Percentiles rank a stretch among this genome's conserved stretches.
Conservation (phyloP, 2,797 vertebrate species). For the Paguma larvata region DNA sequence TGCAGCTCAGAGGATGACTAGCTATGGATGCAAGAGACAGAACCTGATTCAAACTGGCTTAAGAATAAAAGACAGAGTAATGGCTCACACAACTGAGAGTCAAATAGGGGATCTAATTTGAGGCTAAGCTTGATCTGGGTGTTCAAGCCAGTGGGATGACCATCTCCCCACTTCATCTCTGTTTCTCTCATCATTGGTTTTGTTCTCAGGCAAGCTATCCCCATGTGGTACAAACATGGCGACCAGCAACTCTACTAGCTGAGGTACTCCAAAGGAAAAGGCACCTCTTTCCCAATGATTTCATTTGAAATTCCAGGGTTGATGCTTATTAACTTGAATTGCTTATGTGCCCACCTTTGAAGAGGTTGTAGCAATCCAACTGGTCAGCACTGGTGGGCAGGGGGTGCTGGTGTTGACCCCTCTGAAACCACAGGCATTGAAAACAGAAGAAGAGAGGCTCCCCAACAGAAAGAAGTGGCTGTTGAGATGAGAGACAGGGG, state of each 20-base stretch:
- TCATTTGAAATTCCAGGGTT: background rate
- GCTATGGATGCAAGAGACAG: background rate
- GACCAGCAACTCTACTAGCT: background rate
- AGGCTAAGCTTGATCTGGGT: background rate
- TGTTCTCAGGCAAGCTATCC: background rate
- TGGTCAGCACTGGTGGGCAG: background rate
- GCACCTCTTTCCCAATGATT: background rate
- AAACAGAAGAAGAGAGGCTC: background rate
- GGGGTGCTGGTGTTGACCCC: background rate
- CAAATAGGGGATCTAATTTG: conserved; percentile 31
- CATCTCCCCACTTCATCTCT: background rate
- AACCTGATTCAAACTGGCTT: background rate
- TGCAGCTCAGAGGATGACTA: background rate
- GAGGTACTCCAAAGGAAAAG: background rate
- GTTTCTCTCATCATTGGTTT: background rate
- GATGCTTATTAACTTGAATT: background rate
- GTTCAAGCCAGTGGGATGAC: background rate
- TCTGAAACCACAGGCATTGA: background rate
- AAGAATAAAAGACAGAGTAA: background rate
- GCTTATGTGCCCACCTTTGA: background rate
- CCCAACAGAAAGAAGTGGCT: background rate
- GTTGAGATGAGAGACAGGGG: background rate
- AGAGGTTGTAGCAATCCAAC: background rate
- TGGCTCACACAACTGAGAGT: background rate
- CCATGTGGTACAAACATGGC: background rate